Percentiles rank a stretch among this genome's conserved stretches.
These are phyloP conservation scores for Aphis gossypii DNA, from an alignment of 1,140 invertebrate genomes.

Conservation along the genomic window DNA sequence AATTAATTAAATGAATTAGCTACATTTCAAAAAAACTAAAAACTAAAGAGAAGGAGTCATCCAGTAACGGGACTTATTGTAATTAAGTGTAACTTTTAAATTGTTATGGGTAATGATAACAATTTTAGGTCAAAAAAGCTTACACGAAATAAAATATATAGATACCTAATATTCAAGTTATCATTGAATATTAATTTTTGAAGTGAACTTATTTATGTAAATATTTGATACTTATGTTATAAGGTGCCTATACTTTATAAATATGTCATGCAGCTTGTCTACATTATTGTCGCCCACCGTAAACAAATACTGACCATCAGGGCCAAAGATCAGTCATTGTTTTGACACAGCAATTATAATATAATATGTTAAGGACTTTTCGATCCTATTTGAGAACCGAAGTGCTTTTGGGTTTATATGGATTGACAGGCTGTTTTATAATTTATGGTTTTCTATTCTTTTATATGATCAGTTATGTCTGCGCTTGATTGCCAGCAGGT, in stretches of 20 bases:
- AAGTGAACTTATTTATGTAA: not conserved
- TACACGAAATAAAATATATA: not conserved
- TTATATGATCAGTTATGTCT: conserved; percentile 14
- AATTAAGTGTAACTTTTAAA: not conserved
- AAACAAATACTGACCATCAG: conserved; percentile 12
- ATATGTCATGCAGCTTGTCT: not conserved
- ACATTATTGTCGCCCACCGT: not conserved
- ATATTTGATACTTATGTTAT: not conserved
- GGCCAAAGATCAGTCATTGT: conserved; percentile 32
- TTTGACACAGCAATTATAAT: conserved; percentile 31
- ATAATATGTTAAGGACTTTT: conserved; percentile 15
- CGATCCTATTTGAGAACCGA: not conserved
- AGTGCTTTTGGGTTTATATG: not conserved
- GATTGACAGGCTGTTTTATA: conserved; percentile 40
- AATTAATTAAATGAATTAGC: too few species aligned
- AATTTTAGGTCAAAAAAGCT: not conserved
- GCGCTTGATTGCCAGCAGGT: conserved; percentile 20
- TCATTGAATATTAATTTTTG: not conserved
- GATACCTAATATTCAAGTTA: not conserved
- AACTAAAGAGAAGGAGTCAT: too few species aligned
- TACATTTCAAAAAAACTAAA: too few species aligned
- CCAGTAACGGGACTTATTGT: too few species aligned
- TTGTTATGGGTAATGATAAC: not conserved
- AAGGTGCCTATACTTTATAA: not conserved
- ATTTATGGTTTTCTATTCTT: conserved; percentile 33